Evolutionary conservation across 2,888 invertebrate genomes (phyloP), one percentile per base, ranked within the genome.

Genomic region (Ditula angustiorana): DNA sequence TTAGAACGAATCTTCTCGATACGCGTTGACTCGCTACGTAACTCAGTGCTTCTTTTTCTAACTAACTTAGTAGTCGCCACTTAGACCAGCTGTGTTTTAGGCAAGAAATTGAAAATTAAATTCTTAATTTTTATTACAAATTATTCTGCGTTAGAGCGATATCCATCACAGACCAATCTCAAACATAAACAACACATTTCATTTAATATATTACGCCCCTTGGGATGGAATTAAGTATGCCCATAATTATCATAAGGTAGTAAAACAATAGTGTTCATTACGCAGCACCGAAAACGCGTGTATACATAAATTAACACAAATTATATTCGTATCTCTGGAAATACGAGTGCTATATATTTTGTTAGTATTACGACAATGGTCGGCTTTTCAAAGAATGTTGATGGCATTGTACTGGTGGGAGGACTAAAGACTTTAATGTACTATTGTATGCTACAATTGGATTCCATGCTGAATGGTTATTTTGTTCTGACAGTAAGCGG

Each of bases 181-280:
- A 11, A n/a, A n/a, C n/a, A n/a, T 1, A n/a, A 33, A 33, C n/a
- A 37, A 16, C 37, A 7, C 16, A 16, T 7, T 37, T 13, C 37
- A 37, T 5, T 16, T 16, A 5, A 41, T 19, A 24, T n/a, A 46
- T 26, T 26, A 26, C 7, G 3, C 26, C 7, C 26, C 26, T 26
- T 26, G 7, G 26, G 7, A 46, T 26, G 5, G 16, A 47, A 47
- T 16, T 7, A 47, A 13, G 33, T 23, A 13, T 5, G 30, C n/a
- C 24, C 23, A 3, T 44, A 33, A 61, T 44, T 46, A 53, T 16
- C 44, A 33, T 33, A 47, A 24, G 26, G 26, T 53, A 30, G 61
- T 47, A 33, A 46, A 61, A 61, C 53, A 55, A 61, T 46, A 61
- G 24, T 24, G 13, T 41, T 46, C 44, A 46, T 53, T 53, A 53